These are phyloP conservation scores for Chromis chromis DNA, from an alignment of 2,797 vertebrate species.

Conservation along the genomic window DNA sequence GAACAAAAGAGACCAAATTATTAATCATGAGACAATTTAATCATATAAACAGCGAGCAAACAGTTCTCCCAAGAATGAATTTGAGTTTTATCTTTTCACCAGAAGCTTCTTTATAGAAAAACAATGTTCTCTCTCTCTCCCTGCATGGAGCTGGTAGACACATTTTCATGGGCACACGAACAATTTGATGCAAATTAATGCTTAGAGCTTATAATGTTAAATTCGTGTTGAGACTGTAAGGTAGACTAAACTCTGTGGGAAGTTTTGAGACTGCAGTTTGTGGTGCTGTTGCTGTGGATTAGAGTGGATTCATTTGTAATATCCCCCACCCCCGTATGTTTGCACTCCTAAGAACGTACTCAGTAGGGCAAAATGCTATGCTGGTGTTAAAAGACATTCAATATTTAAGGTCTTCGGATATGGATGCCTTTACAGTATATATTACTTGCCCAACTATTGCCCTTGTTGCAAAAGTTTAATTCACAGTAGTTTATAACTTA, in stretches of 20 bases:
- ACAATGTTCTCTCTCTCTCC: background rate
- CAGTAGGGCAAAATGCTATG: background rate
- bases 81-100: slow-evolving; percentile 17
- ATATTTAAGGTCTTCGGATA: too few relatives aligned
- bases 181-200: slow-evolving; percentile 20
- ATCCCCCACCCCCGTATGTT: too few relatives aligned
- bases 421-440: too few relatives aligned
- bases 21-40: slow-evolving; percentile 50
- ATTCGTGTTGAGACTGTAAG: slow-evolving; percentile 14
- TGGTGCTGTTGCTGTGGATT: background rate
- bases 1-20: slow-evolving; percentile 45
- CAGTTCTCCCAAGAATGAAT: slow-evolving; percentile 20
- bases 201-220: slow-evolving; percentile 10
- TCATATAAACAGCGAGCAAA: slow-evolving; percentile 29
- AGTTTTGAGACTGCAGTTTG: slow-evolving; percentile 2
- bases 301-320: background rate
- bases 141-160: slow-evolving; percentile 11
- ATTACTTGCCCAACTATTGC: too few relatives aligned
- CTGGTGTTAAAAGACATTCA: too few relatives aligned
- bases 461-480: too few relatives aligned
- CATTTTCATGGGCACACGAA: background rate
- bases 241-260: slow-evolving; percentile 11
- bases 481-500: too few relatives aligned
- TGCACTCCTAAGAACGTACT: too few relatives aligned
- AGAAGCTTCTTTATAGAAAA: slow-evolving; percentile 15